Percentiles rank a stretch among this genome's conserved stretches.
phyloP scores from a whole-genome alignment of 2,113 vertebrate genomes.

The Callipepla squamata region DNA sequence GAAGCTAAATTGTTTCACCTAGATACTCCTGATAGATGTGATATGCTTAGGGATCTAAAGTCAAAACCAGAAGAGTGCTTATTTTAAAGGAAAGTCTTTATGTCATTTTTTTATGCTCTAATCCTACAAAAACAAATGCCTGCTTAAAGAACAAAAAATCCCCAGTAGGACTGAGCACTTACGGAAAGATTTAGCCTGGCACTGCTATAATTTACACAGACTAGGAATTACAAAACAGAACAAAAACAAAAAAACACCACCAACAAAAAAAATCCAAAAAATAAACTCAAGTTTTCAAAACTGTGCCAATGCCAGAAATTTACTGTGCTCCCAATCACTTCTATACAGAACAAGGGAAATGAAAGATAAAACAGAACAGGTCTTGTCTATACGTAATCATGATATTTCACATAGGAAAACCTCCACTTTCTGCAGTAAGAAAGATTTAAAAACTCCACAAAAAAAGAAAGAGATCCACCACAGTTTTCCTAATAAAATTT shows the following conservation, averaged over 20 bases:
- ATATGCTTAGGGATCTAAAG: conserved; percentile 25
- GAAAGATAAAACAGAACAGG: neutral
- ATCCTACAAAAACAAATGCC: neutral
- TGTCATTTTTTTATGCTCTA: neutral
- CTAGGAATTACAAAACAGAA: neutral
- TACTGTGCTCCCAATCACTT: conserved; percentile 3
- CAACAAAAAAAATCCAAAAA: neutral
- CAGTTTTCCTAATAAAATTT: neutral
- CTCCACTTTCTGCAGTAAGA: neutral
- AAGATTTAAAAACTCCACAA: neutral
- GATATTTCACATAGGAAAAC: neutral
- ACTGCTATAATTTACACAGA: neutral
- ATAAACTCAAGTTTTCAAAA: neutral
- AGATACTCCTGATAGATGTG: conserved; percentile 40
- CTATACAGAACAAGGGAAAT: neutral
- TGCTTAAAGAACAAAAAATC: neutral
- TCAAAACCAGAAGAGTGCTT: neutral
- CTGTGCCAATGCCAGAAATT: neutral
- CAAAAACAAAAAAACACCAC: neutral
- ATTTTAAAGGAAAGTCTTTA: neutral
- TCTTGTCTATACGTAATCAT: neutral
- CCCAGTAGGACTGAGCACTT: neutral
- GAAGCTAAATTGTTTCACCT: conserved; percentile 33
- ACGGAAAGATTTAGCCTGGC: neutral
- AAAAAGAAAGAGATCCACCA: neutral